These are phyloP conservation scores for Himantopus leucocephalus DNA, from an alignment of 2,113 vertebrate genomes.

Conservation along the genomic window DNA sequence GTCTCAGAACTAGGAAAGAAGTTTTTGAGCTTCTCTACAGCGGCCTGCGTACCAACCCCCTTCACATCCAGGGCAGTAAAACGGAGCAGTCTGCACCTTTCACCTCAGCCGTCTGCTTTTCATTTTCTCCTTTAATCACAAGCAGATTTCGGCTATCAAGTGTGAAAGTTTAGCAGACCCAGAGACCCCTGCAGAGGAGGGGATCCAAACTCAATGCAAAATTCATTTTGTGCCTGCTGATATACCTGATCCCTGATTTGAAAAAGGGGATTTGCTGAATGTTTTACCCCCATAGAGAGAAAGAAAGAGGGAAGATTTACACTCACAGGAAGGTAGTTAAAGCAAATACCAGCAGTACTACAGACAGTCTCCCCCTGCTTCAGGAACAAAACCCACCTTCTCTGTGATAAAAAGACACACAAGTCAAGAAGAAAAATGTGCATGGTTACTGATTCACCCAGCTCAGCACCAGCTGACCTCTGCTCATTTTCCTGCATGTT, in stretches of 20 bases:
- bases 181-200: constrained; percentile 8
- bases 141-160: neutral
- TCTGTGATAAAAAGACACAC: neutral
- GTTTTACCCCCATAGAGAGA: neutral
- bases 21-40: neutral
- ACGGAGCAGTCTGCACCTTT: constrained; percentile 30
- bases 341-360: neutral
- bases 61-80: neutral
- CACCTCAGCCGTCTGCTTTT: constrained; percentile 30
- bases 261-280: constrained; percentile 11
- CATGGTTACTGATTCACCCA: neutral
- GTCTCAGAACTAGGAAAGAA: neutral
- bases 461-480: neutral
- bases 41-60: neutral
- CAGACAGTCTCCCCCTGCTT: neutral
- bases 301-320: constrained; percentile 33
- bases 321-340: neutral
- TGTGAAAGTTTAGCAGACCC: constrained; percentile 42
- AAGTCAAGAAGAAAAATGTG: neutral
- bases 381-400: neutral
- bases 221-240: constrained; percentile 27
- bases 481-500: rapidly evolving
- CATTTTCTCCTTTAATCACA: constrained; percentile 51
- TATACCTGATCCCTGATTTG: constrained; percentile 3
- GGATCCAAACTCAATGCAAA: neutral